These are phyloP conservation scores for Cranoglanis bouderius DNA, from an alignment of 2,113 vertebrate genomes.

Conservation along the genomic window DNA sequence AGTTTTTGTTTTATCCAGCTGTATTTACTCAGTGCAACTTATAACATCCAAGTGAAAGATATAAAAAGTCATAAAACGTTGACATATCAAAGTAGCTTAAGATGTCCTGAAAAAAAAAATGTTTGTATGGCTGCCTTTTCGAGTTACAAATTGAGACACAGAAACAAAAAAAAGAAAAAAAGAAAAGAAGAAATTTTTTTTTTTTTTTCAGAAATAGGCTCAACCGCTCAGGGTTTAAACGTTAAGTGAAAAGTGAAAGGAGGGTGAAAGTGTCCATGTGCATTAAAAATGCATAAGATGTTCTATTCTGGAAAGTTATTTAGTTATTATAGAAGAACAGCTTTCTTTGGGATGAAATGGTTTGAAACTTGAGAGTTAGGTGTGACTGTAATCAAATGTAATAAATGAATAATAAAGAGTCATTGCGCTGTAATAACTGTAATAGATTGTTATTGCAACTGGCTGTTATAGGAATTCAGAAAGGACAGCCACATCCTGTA, in stretches of 20 bases:
- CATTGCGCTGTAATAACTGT: not conserved
- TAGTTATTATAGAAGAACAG: not conserved
- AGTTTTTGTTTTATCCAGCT: too few relatives aligned
- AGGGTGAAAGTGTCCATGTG: not conserved
- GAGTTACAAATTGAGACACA: not conserved
- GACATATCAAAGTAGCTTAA: too few relatives aligned
- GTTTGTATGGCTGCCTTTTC: not conserved
- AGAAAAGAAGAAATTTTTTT: not conserved
- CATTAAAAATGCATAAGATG: not conserved
- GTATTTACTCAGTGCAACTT: too few relatives aligned
- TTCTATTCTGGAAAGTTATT: not conserved
- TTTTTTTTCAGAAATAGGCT: not conserved
- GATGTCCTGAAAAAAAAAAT: too few relatives aligned
- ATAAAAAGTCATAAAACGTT: too few relatives aligned
- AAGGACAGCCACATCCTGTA: not conserved
- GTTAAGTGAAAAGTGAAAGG: not conserved
- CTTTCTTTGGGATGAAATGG: not conserved
- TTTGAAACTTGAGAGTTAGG: not conserved
- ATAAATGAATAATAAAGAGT: not conserved
- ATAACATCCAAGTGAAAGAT: too few relatives aligned
- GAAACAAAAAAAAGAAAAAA: not conserved
- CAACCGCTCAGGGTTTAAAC: not conserved
- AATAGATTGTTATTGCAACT: slow-evolving; percentile 11
- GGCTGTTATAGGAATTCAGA: slow-evolving; percentile 6
- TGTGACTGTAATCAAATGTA: not conserved